A percentile compares a stretch with the other conserved stretches of the same genome.
Evolutionary conservation across 2,888 invertebrate species (phyloP).

Genomic region (Scaptodrosophila latifasciaeformis): DNA sequence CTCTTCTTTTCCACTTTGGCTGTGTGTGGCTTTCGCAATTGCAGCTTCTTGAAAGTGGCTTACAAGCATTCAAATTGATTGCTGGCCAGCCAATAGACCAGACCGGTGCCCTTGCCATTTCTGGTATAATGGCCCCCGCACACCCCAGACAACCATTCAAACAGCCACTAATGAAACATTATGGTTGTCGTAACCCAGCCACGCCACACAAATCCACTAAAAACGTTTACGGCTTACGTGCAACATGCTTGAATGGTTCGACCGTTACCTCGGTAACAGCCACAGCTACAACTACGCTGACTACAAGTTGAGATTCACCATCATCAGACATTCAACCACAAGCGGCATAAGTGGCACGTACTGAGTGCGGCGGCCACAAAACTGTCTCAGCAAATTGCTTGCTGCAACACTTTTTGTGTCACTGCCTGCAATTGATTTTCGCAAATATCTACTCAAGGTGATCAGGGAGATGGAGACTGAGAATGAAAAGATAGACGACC

Average conservation of each 20-base stretch:
- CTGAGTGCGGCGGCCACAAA: constrained; percentile 38
- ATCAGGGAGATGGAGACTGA: too few species aligned
- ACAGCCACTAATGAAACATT: constrained; percentile 63
- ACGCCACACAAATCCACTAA: constrained; percentile 63
- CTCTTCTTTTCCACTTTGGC: not conserved
- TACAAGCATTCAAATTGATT: constrained; percentile 19
- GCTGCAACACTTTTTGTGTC: constrained; percentile 54
- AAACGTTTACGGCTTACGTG: constrained; percentile 67
- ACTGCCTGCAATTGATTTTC: constrained; percentile 60
- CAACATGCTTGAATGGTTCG: constrained; percentile 35
- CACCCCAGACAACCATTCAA: not conserved
- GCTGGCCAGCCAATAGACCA: not conserved
- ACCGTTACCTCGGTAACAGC: constrained; percentile 17
- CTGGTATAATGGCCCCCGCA: too few species aligned
- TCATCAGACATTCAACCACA: too few species aligned
- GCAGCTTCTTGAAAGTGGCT: constrained; percentile 10
- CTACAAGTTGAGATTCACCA: too few species aligned
- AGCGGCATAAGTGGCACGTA: constrained; percentile 57
- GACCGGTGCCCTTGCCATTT: not conserved
- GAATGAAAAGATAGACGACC: too few species aligned
- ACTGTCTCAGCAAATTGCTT: constrained; percentile 52
- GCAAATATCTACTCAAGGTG: too few species aligned
- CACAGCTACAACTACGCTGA: constrained; percentile 22
- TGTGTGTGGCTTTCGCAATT: too few species aligned
- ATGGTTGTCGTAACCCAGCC: constrained; percentile 57